Conservation (phyloP, 2,797 vertebrate genomes). For the Cyprinella venusta region DNA sequence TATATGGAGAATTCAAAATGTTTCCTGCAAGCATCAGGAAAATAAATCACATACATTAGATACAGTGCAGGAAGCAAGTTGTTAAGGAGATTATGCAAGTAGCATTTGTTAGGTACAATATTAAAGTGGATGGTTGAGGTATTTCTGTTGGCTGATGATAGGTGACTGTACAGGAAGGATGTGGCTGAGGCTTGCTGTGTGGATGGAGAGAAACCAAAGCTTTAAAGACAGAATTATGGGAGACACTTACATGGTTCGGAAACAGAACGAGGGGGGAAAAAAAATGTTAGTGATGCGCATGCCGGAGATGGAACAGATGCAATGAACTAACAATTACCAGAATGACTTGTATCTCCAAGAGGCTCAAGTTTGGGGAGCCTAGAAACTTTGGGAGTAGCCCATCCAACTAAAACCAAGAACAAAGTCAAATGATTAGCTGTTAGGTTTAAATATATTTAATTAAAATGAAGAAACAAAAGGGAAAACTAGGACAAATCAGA, state of each 20-base stretch:
- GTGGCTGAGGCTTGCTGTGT: conserved; percentile 33
- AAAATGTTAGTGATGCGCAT: conserved; percentile 55
- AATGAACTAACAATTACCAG: conserved; percentile 84
- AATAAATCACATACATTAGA: conserved; percentile 7
- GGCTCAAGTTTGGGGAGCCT: conserved; percentile 94
- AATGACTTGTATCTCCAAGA: conserved; percentile 87
- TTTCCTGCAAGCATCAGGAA: conserved; percentile 6
- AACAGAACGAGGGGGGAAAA: conserved; percentile 22
- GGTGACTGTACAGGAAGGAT: conserved; percentile 26
- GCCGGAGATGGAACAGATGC: conserved; percentile 49
- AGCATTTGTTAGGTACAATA: not conserved
- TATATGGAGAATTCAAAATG: conserved; percentile 8
- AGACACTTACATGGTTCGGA: conserved; percentile 25
- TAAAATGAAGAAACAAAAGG: not conserved
- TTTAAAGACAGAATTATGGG: not conserved
- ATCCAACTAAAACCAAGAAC: conserved; percentile 86
- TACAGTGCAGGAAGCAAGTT: not conserved
- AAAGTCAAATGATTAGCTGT: conserved; percentile 57
- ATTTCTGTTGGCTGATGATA: conserved; percentile 17
- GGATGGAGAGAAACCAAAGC: conserved; percentile 25
- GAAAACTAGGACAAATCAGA: not conserved
- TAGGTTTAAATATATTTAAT: conserved; percentile 15
- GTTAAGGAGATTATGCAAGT: conserved; percentile 32
- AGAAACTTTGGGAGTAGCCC: conserved; percentile 93
- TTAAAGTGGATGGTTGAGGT: not conserved